These are phyloP conservation scores for Pycnomerus fuliginosus DNA, from an alignment of 2,888 invertebrate species.

Conservation along the genomic window DNA sequence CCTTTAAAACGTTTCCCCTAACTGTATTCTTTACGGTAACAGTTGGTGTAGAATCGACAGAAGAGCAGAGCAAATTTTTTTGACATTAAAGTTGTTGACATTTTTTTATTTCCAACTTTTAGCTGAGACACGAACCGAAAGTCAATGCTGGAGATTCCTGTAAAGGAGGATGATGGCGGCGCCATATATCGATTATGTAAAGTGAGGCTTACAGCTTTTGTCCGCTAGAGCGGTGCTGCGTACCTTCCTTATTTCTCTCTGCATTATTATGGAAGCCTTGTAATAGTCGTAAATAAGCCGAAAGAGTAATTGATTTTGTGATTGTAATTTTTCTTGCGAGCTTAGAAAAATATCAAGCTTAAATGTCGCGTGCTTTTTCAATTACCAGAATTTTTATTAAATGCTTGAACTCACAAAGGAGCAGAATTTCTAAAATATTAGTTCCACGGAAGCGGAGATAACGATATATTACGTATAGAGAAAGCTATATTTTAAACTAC, in stretches of 20 bases:
- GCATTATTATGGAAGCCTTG: constrained; percentile 43
- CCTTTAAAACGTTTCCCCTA: no score
- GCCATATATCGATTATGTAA: constrained; percentile 31
- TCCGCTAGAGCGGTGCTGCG: constrained; percentile 25
- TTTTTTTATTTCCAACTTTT: constrained; percentile 5
- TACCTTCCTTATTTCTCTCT: constrained; percentile 1
- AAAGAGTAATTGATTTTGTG: constrained; percentile 43
- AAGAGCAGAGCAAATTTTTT: no score
- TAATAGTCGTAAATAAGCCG: constrained; percentile 41
- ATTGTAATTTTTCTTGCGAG: constrained; percentile 39
- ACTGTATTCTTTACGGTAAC: no score
- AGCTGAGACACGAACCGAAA: constrained; percentile 26
- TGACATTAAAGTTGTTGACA: no score
- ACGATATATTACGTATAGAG: constrained; percentile 20
- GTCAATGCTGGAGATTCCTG: constrained; percentile 15
- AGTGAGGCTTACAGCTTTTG: constrained; percentile 21
- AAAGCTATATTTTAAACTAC: constrained; percentile 22
- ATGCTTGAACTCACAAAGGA: constrained; percentile 13
- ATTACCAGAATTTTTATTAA: constrained; percentile 28
- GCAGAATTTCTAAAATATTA: constrained; percentile 25
- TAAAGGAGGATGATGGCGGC: constrained; percentile 10
- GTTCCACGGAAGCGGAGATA: constrained; percentile 20
- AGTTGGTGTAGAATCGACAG: no score
- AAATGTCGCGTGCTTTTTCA: constrained; percentile 30
- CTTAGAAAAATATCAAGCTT: constrained; percentile 33